phyloP scores from a whole-genome alignment of 2,113 vertebrate species.

The Gobius niger region DNA sequence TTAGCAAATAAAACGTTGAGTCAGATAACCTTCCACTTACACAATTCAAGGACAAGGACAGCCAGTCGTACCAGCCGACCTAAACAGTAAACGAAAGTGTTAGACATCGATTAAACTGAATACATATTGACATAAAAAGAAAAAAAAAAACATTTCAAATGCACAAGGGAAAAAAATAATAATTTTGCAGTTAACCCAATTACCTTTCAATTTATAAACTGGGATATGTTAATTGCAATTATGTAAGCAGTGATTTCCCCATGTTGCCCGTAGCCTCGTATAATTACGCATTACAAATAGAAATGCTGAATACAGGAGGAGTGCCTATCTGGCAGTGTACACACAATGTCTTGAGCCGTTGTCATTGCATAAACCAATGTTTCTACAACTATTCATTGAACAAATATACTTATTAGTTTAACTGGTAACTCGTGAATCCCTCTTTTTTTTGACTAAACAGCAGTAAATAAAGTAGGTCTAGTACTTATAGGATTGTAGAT shows the following conservation, averaged over 20 bases:
- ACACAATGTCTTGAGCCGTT: not conserved
- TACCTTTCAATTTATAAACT: conserved; percentile 7
- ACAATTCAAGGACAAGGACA: conserved; percentile 81
- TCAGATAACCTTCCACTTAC: conserved; percentile 82
- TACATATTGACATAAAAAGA: not conserved
- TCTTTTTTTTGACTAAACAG: not conserved
- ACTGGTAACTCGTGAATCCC: not conserved
- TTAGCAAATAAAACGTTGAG: conserved; percentile 80
- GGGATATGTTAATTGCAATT: conserved; percentile 38
- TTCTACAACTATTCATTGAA: not conserved
- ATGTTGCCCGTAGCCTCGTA: conserved; percentile 48
- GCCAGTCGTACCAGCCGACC: conserved; percentile 39
- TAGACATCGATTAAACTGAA: not conserved
- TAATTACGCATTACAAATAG: conserved; percentile 54
- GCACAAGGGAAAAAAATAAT: not conserved
- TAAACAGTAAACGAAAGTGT: not conserved
- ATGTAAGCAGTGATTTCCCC: conserved; percentile 49
- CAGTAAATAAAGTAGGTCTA: not conserved
- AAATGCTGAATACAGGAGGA: conserved; percentile 25
- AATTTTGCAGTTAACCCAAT: conserved; percentile 4
- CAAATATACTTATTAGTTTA: not conserved
- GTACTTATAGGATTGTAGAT: not conserved
- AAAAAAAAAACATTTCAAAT: not conserved
- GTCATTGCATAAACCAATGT: not conserved
- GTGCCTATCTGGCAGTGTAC: conserved; percentile 14